A percentile compares a stretch with the other conserved stretches of the same genome.
Evolutionary conservation across 2,113 vertebrate genomes (phyloP).

Genomic region (Callaeas wilsoni): DNA sequence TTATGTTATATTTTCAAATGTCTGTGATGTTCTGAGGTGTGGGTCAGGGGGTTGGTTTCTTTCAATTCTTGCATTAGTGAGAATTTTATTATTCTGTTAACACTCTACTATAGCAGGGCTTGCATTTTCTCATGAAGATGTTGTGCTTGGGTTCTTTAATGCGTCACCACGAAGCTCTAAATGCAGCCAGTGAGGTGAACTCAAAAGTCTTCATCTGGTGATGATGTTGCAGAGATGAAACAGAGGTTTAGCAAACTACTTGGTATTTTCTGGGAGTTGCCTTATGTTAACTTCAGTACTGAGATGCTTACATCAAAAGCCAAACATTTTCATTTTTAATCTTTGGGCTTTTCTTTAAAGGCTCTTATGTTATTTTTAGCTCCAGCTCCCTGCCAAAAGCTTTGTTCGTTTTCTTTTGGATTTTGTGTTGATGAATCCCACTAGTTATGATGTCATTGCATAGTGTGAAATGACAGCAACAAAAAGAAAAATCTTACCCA

Average conservation of each 20-base stretch:
- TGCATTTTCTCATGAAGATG: background rate
- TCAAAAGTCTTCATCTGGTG: background rate
- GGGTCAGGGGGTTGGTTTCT: background rate
- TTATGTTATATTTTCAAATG: background rate
- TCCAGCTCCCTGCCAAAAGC: background rate
- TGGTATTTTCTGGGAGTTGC: background rate
- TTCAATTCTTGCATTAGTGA: background rate
- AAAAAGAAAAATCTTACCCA: background rate
- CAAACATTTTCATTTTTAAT: background rate
- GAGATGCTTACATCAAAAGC: background rate
- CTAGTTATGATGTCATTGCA: background rate
- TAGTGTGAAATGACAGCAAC: slow-evolving; percentile 19
- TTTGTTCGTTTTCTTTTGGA: background rate
- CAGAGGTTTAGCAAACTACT: background rate
- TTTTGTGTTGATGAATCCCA: slow-evolving; percentile 12
- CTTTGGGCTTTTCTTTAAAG: background rate
- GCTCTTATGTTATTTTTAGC: background rate
- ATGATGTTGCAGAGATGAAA: background rate
- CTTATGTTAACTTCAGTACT: background rate
- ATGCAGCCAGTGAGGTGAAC: background rate
- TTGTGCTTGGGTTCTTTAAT: background rate
- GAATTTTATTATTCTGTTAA: background rate
- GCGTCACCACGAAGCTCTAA: background rate
- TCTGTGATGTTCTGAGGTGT: background rate
- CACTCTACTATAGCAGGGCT: background rate